Base-by-base conservation (phyloP, 2,113 vertebrate genomes). In the Dasyurus viverrinus region DNA sequence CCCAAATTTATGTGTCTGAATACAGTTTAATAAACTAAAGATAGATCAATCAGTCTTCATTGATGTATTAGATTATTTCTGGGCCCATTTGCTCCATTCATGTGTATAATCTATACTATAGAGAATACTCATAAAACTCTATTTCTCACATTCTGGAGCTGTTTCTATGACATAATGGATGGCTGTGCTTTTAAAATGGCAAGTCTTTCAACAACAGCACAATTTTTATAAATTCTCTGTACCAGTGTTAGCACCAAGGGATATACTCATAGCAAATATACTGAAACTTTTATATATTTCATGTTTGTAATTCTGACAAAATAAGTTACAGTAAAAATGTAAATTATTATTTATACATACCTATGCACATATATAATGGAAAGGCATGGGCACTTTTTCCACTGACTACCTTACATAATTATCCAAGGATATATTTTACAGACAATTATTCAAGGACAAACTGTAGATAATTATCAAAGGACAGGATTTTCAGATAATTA, bases 141-240 rank as follows among this genome's bases (percentile, higher is more conserved):
- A 92, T 53, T 96, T 95, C 27, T 92, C 54, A 48, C 36, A 50
- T 95, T 11, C 0, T 0, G 57, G 30, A 93, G 46, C 90, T 93
- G 47, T 54, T 97, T 97, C 95, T 92, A 93, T 16, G 30, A 90
- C 42, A 89, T 6, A 95, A 54, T 50, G 89, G 46, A 48, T 95
- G 27, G 36, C 60, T 91, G 22, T 68, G 60, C 42, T 93, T 96
- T 95, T 47, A 89, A 89, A 54, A 19, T 46, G 24, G 23, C 91
- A 55, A 95, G 52, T 48, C 47, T 57, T 98, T 97, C 91, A 95
- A 54, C 89, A 95, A 53, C 89, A 84, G 54, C 89, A 60, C 91
- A 76, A 89, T 96, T 95, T 23, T 19, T 89, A 91, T 53, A 90
- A n/a, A 94, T 96, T 5, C 55, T 90, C 27, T 95, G 89, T 90